Conservation (phyloP, 2,797 vertebrate genomes). For the Melanotaenia pygmaea region DNA sequence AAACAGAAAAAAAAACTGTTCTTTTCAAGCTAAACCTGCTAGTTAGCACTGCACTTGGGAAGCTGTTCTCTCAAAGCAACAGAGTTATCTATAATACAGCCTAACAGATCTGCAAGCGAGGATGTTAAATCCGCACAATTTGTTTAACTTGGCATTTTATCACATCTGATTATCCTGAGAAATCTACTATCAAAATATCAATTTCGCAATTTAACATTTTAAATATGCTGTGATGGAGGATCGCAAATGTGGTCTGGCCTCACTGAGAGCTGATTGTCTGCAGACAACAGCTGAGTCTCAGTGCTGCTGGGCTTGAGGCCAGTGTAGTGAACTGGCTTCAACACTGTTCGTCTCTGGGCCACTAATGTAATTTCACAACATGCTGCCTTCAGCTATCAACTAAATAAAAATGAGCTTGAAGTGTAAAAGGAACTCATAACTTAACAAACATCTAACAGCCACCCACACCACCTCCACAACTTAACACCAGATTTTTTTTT, state of each 20-base stretch:
- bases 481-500: neutral
- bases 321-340: slow-evolving; percentile 2
- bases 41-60: neutral
- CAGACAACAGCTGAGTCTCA: neutral
- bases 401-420: slow-evolving; percentile 8
- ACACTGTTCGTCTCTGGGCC: neutral
- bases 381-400: neutral
- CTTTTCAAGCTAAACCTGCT: neutral
- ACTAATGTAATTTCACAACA: slow-evolving; percentile 1
- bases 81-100: neutral
- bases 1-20: neutral
- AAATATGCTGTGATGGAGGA: neutral
- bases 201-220: neutral
- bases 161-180: neutral
- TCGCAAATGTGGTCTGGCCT: neutral
- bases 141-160: neutral
- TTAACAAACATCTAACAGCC: neutral
- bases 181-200: neutral
- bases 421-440: slow-evolving; percentile 5
- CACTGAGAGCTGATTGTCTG: neutral
- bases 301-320: neutral
- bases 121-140: neutral
- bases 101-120: neutral
- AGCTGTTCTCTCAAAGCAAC: neutral
- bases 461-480: neutral